A percentile compares a stretch with the other conserved stretches of the same genome.
These are phyloP conservation scores for Fulmarus glacialis DNA, from an alignment of 2,113 vertebrate genomes.

Conservation along the genomic window DNA sequence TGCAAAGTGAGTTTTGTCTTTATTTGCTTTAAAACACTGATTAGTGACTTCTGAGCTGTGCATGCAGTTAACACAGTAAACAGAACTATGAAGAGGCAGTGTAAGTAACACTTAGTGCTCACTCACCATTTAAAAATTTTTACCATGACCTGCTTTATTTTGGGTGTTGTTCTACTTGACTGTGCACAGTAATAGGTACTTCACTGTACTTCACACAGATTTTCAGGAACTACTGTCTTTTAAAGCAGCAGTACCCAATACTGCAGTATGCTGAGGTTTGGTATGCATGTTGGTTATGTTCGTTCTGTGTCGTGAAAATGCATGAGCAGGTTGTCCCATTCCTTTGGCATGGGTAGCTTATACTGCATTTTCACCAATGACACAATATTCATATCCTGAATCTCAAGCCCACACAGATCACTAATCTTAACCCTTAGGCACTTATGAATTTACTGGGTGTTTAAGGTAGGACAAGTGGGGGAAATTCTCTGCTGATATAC, in stretches of 20 bases:
- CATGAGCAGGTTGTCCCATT: background rate
- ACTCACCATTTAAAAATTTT: background rate
- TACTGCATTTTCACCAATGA: background rate
- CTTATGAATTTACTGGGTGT: background rate
- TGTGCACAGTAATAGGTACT: background rate
- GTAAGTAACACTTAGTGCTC: background rate
- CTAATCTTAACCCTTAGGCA: background rate
- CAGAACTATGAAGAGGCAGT: background rate
- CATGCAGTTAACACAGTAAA: background rate
- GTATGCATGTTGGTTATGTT: background rate
- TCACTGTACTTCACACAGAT: background rate
- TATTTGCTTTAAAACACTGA: background rate
- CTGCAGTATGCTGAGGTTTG: background rate
- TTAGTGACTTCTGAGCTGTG: background rate
- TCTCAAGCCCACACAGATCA: background rate
- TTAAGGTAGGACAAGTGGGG: background rate
- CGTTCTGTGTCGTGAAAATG: accelerated
- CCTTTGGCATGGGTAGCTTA: background rate
- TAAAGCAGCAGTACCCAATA: background rate
- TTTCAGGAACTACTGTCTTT: background rate
- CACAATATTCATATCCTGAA: background rate
- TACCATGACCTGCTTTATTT: background rate
- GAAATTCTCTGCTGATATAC: background rate
- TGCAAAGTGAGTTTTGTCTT: background rate
- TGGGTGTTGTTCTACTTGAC: background rate